Evolutionary conservation across 2,888 invertebrate genomes (phyloP).

Genomic region (Patella ulyssiponensis): DNA sequence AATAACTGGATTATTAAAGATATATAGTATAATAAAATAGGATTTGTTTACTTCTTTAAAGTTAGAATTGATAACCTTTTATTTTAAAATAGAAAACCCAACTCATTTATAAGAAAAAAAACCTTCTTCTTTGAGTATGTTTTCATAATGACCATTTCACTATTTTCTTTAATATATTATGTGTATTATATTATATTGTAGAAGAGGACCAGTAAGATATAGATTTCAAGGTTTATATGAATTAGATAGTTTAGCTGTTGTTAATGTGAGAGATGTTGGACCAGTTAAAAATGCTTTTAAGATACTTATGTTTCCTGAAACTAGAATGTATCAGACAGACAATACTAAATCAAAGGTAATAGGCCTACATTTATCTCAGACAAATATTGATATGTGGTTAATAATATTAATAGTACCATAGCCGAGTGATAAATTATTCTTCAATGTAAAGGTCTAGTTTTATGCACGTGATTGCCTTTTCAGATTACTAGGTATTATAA

Average conservation of each 20-base stretch:
- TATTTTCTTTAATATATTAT: background rate
- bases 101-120: background rate
- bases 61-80: background rate
- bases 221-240: slow-evolving; percentile 88
- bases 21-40: background rate
- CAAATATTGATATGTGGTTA: background rate
- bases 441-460: too few relatives aligned
- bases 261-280: slow-evolving; percentile 90
- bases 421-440: background rate
- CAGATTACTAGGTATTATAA: background rate
- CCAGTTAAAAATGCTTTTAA: slow-evolving; percentile 94
- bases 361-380: too few relatives aligned
- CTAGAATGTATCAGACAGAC: slow-evolving; percentile 91
- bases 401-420: background rate
- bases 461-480: background rate
- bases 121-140: background rate
- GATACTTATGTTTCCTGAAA: slow-evolving; percentile 92
- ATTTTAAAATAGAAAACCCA: background rate
- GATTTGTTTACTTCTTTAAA: background rate
- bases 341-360: slow-evolving; percentile 80
- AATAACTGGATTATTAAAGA: too few relatives aligned
- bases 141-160: background rate
- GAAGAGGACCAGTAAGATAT: slow-evolving; percentile 84
- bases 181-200: slow-evolving; percentile 38
- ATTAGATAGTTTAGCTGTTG: slow-evolving; percentile 90